These are phyloP conservation scores for Lucilia cuprina DNA, from an alignment of 1,140 invertebrate species.

Conservation along the genomic window DNA sequence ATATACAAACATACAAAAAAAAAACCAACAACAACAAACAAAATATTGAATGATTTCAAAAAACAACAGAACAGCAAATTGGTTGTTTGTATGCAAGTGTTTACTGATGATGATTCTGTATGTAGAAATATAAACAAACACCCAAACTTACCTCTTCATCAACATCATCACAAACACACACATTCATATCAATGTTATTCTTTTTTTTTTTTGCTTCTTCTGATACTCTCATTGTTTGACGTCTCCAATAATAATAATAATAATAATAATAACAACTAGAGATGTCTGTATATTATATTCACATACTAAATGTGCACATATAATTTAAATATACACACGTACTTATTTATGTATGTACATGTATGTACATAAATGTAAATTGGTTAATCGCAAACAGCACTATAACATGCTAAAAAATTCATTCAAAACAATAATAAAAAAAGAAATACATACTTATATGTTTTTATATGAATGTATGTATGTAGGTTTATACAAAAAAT, in stretches of 20 bases:
- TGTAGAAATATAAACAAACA: constrained; percentile 19
- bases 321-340: constrained; percentile 20
- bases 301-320: not conserved
- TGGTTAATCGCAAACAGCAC: constrained; percentile 20
- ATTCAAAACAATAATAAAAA: not conserved
- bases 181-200: not conserved
- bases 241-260: not conserved
- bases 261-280: not conserved
- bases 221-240: not conserved
- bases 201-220: not conserved
- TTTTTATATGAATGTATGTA: not conserved
- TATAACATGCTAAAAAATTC: not conserved
- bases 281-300: not conserved
- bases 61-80: not conserved
- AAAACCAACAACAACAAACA: constrained; percentile 10
- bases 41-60: constrained; percentile 29
- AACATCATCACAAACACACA: not conserved
- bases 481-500: not conserved
- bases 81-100: not conserved
- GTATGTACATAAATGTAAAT: constrained; percentile 13
- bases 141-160: constrained; percentile 18
- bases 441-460: too few species aligned
- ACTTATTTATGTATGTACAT: not conserved
- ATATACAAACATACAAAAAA: not conserved
- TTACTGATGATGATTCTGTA: not conserved